Conservation (phyloP, 2,113 vertebrate species). For the Pomatorhinus ruficollis region DNA sequence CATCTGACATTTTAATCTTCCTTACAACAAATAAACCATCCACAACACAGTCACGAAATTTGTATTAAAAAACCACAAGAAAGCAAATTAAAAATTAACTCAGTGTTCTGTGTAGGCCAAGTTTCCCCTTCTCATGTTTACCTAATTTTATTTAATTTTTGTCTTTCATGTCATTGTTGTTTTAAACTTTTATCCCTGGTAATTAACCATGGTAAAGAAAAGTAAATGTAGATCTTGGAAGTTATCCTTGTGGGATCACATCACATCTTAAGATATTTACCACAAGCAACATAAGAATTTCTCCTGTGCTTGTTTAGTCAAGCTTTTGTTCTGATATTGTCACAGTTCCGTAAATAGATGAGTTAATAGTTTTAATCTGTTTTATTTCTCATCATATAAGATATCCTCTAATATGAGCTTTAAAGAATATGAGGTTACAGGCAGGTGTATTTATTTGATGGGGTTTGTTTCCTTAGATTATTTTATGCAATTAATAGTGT, state of each 20-base stretch:
- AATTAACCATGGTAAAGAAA: conserved; percentile 45
- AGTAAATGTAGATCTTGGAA: conserved; percentile 53
- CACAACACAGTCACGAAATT: neutral
- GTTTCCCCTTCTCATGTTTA: conserved; percentile 32
- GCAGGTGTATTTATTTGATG: conserved; percentile 10
- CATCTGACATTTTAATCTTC: neutral
- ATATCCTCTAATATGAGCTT: neutral
- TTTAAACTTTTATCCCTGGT: conserved; percentile 56
- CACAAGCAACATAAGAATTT: neutral
- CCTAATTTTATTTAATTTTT: conserved; percentile 49
- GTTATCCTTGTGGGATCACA: neutral
- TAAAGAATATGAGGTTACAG: neutral
- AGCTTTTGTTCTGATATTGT: conserved; percentile 43
- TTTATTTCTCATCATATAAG: neutral
- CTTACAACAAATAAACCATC: conserved; percentile 41
- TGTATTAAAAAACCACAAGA: conserved; percentile 6
- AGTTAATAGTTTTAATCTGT: conserved; percentile 11
- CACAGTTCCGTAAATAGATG: neutral
- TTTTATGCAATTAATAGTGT: neutral
- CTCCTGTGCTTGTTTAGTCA: conserved; percentile 42
- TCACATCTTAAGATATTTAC: conserved; percentile 17
- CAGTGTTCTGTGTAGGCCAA: neutral
- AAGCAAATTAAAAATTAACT: conserved; percentile 30
- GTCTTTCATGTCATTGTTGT: conserved; percentile 38
- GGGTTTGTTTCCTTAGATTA: neutral